These are phyloP conservation scores for Syrrhaptes paradoxus DNA, from an alignment of 2,113 vertebrate species.

Conservation along the genomic window DNA sequence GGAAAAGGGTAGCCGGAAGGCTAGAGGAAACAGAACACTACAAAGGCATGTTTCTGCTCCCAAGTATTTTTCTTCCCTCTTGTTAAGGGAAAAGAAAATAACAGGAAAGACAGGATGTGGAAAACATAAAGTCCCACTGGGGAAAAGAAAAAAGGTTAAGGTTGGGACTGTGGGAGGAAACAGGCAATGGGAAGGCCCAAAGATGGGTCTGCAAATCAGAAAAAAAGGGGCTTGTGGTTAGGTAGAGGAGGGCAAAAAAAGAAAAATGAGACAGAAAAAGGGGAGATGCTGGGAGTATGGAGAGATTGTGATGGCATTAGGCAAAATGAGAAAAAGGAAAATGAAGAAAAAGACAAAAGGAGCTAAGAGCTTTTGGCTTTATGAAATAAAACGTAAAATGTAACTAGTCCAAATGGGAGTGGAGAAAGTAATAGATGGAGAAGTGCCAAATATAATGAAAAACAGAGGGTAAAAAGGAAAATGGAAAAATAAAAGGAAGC, in stretches of 20 bases:
- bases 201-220: neutral
- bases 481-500: neutral
- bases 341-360: neutral
- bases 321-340: neutral
- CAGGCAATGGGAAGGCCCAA: neutral
- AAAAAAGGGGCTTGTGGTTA: neutral
- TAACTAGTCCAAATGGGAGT: neutral
- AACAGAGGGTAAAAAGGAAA: neutral
- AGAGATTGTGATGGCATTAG: neutral
- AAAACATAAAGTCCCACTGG: neutral
- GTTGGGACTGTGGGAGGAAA: neutral
- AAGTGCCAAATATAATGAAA: neutral
- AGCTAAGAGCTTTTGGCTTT: neutral
- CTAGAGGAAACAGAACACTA: neutral
- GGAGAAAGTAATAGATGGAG: neutral
- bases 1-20: neutral
- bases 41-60: neutral
- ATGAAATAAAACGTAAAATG: neutral
- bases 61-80: neutral
- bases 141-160: neutral
- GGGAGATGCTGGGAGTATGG: neutral
- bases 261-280: neutral
- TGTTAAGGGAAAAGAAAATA: neutral
- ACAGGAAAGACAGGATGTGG: neutral
- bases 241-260: neutral